Base-by-base conservation (phyloP, 2,113 vertebrate genomes). In the Mesoclemmys tuberculata region DNA sequence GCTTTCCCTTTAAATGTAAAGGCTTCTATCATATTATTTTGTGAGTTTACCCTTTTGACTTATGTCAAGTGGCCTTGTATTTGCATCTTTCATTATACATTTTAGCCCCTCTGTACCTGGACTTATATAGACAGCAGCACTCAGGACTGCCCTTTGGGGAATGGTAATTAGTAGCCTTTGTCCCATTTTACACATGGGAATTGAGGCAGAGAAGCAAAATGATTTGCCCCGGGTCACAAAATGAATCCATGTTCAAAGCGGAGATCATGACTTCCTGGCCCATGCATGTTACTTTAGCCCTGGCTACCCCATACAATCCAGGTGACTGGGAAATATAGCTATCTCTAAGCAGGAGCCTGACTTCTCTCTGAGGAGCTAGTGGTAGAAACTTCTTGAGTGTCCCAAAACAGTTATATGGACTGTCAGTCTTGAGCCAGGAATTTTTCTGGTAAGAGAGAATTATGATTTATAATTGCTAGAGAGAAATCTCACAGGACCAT, bases 41-140 rank as follows among this genome's bases (percentile, higher is more conserved):
- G 24, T 56, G 55, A 56, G 55, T 56, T 56, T 56, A 4, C 10
- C 27, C 12, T 58, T 29, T 58, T 58, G 56, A 31, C 27, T 1
- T 58, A 58, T 58, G 56, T 14, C 56, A 58, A 58, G 27, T 58
- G 27, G 41, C 31, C 54, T 16, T 82, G 82, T 74, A n/a, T 89
- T 93, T 56, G 79, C 31, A 0, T 8, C 18, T 11, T 13, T 1
- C 9, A 10, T 77, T 87, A 18, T 12, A 75, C 41, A 10, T 51
- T 78, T 51, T 29, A 64, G 54, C 81, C 79, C 61, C 75, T 64
- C 85, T 54, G 48, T 29, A 80, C 27, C 89, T 9, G n/a, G 35
- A 48, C n/a, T 74, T 61, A 35, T 31, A 8, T 7, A 4, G 49
- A 14, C 55, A 24, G 0, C 5, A 18, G 26, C 18, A 2, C 13